Percentiles rank a stretch among this genome's conserved stretches.
Conservation (phyloP, 2,113 vertebrate species). For the Corapipo altera region DNA sequence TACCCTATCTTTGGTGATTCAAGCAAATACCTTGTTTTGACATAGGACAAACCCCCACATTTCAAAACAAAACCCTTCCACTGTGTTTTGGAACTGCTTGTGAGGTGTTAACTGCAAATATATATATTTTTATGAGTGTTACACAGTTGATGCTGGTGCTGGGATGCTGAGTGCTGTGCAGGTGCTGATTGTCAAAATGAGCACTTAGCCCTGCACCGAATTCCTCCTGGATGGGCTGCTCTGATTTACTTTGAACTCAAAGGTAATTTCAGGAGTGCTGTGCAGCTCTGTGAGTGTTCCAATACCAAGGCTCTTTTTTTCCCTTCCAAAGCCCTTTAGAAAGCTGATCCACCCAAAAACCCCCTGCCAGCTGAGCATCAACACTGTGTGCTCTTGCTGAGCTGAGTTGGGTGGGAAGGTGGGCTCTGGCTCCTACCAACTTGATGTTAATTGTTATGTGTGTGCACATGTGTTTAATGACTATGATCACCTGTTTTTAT, state of each 20-base stretch:
- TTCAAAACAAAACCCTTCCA: neutral
- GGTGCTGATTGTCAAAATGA: neutral
- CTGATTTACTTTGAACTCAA: neutral
- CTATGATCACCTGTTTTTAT: neutral
- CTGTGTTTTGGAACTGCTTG: neutral
- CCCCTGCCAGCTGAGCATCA: neutral
- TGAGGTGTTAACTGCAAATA: neutral
- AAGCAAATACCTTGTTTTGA: neutral
- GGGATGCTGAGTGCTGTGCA: accelerated
- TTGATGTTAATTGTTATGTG: neutral
- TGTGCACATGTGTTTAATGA: neutral
- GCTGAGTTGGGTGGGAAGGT: neutral
- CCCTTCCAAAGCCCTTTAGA: neutral
- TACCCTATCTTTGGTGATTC: accelerated
- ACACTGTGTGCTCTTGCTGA: neutral
- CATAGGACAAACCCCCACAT: neutral
- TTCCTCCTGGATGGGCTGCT: neutral
- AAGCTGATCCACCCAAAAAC: neutral
- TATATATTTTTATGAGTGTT: neutral
- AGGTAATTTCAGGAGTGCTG: neutral
- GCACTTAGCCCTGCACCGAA: neutral
- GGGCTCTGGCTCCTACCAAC: neutral
- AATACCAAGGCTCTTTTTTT: neutral
- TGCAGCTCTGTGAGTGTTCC: neutral
- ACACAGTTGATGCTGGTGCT: neutral